Evolutionary conservation across 2,797 vertebrate species (phyloP), one percentile per base, ranked within the genome.

Genomic region (Galago senegalensis): DNA sequence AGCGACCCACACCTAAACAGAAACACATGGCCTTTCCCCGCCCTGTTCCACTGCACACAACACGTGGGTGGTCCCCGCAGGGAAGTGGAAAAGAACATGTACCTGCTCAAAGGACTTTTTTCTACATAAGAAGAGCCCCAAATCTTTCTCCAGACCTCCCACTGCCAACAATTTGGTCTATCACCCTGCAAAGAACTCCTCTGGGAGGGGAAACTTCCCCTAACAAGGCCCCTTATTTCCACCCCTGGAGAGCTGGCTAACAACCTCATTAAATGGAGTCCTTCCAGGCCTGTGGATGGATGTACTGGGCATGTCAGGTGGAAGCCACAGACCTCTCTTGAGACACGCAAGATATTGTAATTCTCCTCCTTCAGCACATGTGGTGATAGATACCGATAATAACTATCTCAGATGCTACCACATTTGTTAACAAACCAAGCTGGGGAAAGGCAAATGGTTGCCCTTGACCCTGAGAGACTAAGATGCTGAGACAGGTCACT

Each of bases 11-110:
- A 67, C 83, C 81, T 96, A 96, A 97, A 56, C 37, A 60, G 90
- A 96, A 97, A 96, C 97, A 96, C 89, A 96, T 94, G 97, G 89
- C 40, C 0, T 46, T 65, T 87, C 70, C n/a, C 81, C 11, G 43
- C 87, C 27, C 79, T 58, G 25, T 69, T 81, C 91, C 93, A 79
- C 72, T 10, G 34, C 37, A 56, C 70, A 23, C 58, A 49, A 14
- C 70, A 7, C 2, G 61, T 91, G 95, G 94, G 96, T 96, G 97
- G 96, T 97, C 95, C 86, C 80, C 2, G 0, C 60, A 84, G 83
- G 75, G 72, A 92, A 84, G 92, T 86, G 70, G 85, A 86, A 96
- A 83, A 67, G 89, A 91, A 31, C 7, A 0, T 56, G 85, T 94
- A 93, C 97, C 97, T 95, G 96, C 89, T 96, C 80, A 27, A 77